A percentile compares a stretch with the other conserved stretches of the same genome.
These are phyloP conservation scores for Petrocephalus zakoni DNA, from an alignment of 2,113 vertebrate species.

Conservation along the genomic window DNA sequence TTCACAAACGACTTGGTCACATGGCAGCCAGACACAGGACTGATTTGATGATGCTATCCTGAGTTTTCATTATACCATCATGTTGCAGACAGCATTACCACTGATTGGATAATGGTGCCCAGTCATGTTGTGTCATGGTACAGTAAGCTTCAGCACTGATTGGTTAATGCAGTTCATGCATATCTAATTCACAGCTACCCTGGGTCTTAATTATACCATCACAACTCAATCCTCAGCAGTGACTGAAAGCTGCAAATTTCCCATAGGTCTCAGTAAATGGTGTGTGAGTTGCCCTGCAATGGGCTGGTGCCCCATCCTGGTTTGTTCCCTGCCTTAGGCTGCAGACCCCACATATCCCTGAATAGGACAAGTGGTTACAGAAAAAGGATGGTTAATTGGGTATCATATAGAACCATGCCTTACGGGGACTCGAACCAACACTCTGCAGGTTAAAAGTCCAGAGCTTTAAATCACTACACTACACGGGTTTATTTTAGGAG, in stretches of 20 bases:
- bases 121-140: neutral
- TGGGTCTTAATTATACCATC: neutral
- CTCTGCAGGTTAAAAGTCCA: neutral
- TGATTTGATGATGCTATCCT: neutral
- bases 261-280: too few species aligned
- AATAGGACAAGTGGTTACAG: too few species aligned
- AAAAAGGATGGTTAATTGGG: neutral
- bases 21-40: neutral
- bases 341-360: too few species aligned
- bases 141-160: neutral
- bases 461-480: neutral
- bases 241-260: neutral
- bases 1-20: neutral
- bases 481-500: neutral
- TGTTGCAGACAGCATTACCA: neutral
- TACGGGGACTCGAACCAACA: neutral
- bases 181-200: neutral
- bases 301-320: too few species aligned
- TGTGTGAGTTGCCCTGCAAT: too few species aligned
- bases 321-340: too few species aligned
- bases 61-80: neutral
- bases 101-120: neutral
- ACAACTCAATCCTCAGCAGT: neutral
- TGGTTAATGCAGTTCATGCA: neutral
- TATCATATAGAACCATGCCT: neutral